These are phyloP conservation scores for Scylla paramamosain DNA, from an alignment of 1,140 invertebrate species.

Conservation along the genomic window DNA sequence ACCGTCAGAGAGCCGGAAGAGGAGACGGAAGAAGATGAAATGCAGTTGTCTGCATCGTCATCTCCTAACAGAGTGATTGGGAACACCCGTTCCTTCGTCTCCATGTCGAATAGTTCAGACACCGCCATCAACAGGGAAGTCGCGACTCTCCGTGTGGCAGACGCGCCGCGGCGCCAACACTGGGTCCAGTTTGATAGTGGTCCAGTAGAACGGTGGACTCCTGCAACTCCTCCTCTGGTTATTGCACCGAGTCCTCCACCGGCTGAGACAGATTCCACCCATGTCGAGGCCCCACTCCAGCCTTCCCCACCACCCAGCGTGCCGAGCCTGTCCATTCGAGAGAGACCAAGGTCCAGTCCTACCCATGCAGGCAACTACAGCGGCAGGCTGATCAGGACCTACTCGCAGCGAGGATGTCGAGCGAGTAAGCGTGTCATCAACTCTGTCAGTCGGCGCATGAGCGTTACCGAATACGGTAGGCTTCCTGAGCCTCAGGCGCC, in stretches of 20 bases:
- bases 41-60: background rate
- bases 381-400: constrained; percentile 45
- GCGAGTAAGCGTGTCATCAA: constrained; percentile 56
- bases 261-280: background rate
- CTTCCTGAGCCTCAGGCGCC: constrained; percentile 48
- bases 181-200: constrained; percentile 41
- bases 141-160: background rate
- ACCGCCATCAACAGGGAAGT: background rate
- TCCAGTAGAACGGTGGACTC: background rate
- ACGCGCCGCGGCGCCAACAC: background rate
- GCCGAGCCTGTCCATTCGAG: background rate
- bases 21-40: background rate
- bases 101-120: background rate
- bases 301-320: background rate
- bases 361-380: constrained; percentile 23
- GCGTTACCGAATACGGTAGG: constrained; percentile 44
- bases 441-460: constrained; percentile 61
- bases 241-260: background rate
- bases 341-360: background rate
- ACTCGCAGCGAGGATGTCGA: constrained; percentile 62
- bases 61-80: background rate
- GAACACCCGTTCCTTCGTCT: no score
- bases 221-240: background rate
- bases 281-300: background rate
- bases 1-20: background rate